Percentiles rank a stretch among this genome's conserved stretches.
Evolutionary conservation across 2,888 invertebrate genomes (phyloP).

Genomic region (Synanthedon myopaeformis): DNA sequence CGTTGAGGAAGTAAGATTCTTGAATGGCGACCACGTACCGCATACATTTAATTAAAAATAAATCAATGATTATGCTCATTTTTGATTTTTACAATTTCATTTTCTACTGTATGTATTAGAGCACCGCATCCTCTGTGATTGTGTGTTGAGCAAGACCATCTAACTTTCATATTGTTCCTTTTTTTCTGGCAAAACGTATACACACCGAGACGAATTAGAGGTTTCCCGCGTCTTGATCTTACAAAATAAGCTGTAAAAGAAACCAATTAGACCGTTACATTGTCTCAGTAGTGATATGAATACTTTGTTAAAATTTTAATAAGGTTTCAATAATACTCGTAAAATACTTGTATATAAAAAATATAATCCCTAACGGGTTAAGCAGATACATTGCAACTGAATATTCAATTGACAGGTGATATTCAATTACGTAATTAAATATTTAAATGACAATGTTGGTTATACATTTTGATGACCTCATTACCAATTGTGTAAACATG

Average conservation of each 20-base stretch:
- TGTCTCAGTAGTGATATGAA: too few relatives aligned
- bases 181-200: neutral
- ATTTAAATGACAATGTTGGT: slow-evolving; percentile 3
- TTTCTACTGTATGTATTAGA: slow-evolving; percentile 23
- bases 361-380: too few relatives aligned
- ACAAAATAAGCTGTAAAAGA: neutral
- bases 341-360: too few relatives aligned
- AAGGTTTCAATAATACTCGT: too few relatives aligned
- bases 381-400: too few relatives aligned
- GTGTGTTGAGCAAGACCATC: slow-evolving; percentile 36
- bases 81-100: slow-evolving; percentile 19
- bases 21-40: too few relatives aligned
- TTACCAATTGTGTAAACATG: slow-evolving; percentile 11
- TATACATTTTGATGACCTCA: slow-evolving; percentile 12
- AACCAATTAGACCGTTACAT: too few relatives aligned
- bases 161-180: neutral
- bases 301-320: too few relatives aligned
- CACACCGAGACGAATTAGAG: neutral
- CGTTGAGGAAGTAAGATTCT: too few relatives aligned
- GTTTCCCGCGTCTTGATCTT: neutral
- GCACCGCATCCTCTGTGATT: slow-evolving; percentile 29
- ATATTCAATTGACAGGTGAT: too few relatives aligned
- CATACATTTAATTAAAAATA: neutral
- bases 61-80: slow-evolving; percentile 16
- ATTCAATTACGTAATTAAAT: neutral